Percentiles rank a stretch among this genome's conserved stretches.
Conservation (phyloP, 2,797 vertebrate species). For the Tarsius wallacei region DNA sequence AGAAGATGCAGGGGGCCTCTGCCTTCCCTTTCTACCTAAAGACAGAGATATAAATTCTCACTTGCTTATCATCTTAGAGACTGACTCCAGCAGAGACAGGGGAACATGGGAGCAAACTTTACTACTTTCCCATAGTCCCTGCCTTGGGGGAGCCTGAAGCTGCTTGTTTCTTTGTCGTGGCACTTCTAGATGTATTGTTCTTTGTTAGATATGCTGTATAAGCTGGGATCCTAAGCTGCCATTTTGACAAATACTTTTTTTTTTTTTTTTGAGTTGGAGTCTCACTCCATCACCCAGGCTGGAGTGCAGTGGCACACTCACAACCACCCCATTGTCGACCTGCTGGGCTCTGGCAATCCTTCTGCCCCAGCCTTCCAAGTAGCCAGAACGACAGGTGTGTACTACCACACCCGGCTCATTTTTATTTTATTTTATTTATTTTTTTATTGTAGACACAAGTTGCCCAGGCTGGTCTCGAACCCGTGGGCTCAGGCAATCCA, state of each 20-base stretch:
- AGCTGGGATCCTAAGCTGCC: background rate
- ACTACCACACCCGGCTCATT: too few species aligned
- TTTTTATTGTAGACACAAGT: too few species aligned
- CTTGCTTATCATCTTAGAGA: background rate
- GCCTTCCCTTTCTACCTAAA: background rate
- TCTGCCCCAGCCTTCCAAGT: too few species aligned
- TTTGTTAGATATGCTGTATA: background rate
- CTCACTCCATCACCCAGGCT: too few species aligned
- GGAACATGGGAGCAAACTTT: background rate
- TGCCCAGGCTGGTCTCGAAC: too few species aligned
- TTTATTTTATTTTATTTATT: too few species aligned
- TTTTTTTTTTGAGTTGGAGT: too few species aligned
- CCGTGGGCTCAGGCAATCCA: too few species aligned
- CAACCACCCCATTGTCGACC: too few species aligned
- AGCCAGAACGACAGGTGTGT: too few species aligned
- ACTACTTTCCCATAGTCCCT: background rate
- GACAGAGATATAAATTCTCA: background rate
- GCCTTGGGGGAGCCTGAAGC: background rate
- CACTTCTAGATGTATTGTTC: background rate
- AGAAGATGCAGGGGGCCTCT: background rate
- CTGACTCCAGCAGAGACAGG: background rate
- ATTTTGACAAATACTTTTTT: background rate
- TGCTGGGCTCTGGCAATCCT: too few species aligned
- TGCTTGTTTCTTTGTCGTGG: background rate
- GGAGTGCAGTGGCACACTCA: too few species aligned